Base-by-base conservation (phyloP, 2,797 vertebrate genomes). In the Babyrousa celebensis region DNA sequence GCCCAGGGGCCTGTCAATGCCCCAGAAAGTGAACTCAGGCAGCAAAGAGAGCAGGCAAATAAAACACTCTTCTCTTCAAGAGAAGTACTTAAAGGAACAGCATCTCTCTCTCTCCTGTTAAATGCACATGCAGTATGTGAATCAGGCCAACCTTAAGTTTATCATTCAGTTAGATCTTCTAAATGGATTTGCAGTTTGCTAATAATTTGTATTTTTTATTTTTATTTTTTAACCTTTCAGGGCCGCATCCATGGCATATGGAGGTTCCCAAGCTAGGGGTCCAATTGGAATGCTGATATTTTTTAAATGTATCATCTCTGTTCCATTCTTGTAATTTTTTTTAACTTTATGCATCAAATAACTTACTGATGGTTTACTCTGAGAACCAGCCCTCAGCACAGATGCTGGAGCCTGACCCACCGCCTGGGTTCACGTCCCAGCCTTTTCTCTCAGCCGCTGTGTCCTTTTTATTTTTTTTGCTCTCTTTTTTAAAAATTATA, bases 251-350 rank as follows among this genome's bases (percentile, higher is more conserved):
- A 10, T 48, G 43, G 43, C 43, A 48, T 48, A 48, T 48, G 43
- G 43, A 48, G 43, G 43, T 10, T 48, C 43, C 43, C 43, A 10
- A 10, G 43, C 7, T 48, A 48, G 43, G 43, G 43, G 43, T 48
- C 43, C 6, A 48, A 48, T 48, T 48, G 43, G 43, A 48, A 10
- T 10, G 43, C 43, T 48, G 9, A 10, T 82, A 67, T 91, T 40
- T 75, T 85, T 85, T 21, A 3, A 16, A 12, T 48, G 12, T 40
- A 62, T 89, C 18, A 43, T 72, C 54, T 89, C 43, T 6, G 9
- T 91, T 85, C 65, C 25, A 70, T 86, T 90, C 60, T 95, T 93
- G 48, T 75, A 20, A 12, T 79, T 95, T 95, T 63, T 80, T 68
- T 25, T 82, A 62, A 32, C 54, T 75, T 85, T 62, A 58, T 68